phyloP scores from a whole-genome alignment of 2,113 vertebrate species.

The Tylochromis polylepis region DNA sequence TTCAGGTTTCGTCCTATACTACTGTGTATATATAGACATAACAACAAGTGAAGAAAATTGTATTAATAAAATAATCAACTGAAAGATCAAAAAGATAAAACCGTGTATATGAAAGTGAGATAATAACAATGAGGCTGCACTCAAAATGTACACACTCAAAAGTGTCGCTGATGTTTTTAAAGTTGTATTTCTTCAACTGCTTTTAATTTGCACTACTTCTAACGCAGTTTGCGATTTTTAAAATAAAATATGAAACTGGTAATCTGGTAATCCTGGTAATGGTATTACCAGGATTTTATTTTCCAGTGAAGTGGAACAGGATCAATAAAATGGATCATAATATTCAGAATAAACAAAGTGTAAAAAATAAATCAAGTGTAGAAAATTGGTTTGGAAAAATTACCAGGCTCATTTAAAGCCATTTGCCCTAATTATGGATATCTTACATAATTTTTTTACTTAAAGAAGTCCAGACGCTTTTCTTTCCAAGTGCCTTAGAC shows the following conservation, averaged over 20 bases:
- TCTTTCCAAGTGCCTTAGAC: too few species aligned
- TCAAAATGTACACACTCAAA: not conserved
- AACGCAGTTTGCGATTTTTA: not conserved
- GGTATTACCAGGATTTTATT: not conserved
- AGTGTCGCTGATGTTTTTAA: not conserved
- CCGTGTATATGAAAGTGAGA: not conserved
- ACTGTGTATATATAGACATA: not conserved
- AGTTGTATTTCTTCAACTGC: not conserved
- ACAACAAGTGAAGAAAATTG: not conserved
- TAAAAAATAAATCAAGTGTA: not conserved
- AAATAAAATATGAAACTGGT: not conserved
- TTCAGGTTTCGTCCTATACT: not conserved
- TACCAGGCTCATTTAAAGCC: not conserved
- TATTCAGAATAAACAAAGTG: too few species aligned
- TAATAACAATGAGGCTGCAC: not conserved
- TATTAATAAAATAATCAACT: not conserved
- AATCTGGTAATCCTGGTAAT: too few species aligned
- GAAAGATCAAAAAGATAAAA: not conserved
- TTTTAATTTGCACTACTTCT: not conserved
- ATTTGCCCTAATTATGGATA: not conserved
- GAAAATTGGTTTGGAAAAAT: not conserved
- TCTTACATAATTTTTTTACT: too few species aligned
- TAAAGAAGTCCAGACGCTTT: too few species aligned
- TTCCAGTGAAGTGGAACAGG: not conserved
- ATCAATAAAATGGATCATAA: not conserved